Evolutionary conservation across 2,888 invertebrate genomes (phyloP).

Genomic region (Carterocephalus palaemon): DNA sequence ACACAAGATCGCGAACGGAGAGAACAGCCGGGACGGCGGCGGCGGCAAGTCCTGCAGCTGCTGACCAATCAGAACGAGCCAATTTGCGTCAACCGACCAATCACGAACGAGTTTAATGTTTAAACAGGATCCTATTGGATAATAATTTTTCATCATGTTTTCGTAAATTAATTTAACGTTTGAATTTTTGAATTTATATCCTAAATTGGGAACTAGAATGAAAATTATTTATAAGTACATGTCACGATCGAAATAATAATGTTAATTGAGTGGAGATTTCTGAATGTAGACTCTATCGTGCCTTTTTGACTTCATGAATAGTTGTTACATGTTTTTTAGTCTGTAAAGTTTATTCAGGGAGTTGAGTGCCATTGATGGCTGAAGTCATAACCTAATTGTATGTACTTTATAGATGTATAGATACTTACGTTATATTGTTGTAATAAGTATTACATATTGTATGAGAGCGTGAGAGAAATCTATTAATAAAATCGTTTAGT

Average conservation of each 20-base stretch:
- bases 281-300: constrained; percentile 27
- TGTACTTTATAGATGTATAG: constrained; percentile 38
- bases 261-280: constrained; percentile 34
- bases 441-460: constrained; percentile 71
- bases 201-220: constrained; percentile 9
- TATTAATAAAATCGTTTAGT: constrained; percentile 64
- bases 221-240: constrained; percentile 26
- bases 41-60: constrained; percentile 78
- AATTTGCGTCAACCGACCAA: constrained; percentile 12
- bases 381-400: constrained; percentile 49
- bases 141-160: constrained; percentile 12
- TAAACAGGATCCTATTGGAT: constrained; percentile 17
- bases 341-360: constrained; percentile 35
- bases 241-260: constrained; percentile 43
- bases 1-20: constrained; percentile 73
- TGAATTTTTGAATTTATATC: constrained; percentile 21
- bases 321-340: constrained; percentile 26
- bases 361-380: constrained; percentile 57
- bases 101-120: constrained; percentile 18
- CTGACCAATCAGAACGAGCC: constrained; percentile 66
- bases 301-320: constrained; percentile 26
- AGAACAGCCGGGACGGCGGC: constrained; percentile 59
- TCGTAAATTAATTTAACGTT: constrained; percentile 14
- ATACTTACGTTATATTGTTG: constrained; percentile 44
- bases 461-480: constrained; percentile 59